Conservation (phyloP, 2,113 vertebrate genomes). For the Xenopus borealis region DNA sequence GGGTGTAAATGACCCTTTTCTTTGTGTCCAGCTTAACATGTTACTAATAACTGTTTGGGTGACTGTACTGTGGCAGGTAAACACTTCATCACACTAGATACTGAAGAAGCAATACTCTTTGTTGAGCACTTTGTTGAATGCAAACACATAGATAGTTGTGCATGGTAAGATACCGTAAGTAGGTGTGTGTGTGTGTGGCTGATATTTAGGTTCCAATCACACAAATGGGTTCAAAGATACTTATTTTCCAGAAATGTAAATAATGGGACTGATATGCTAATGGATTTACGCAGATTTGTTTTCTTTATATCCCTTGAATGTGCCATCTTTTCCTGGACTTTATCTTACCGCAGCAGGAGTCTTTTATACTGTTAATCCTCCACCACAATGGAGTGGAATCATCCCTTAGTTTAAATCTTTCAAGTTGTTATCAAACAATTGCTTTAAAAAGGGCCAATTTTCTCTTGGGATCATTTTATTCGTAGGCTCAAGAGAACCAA, state of each 20-base stretch:
- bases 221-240: not conserved
- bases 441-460: not conserved
- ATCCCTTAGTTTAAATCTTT: conserved; percentile 8
- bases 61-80: too few species aligned
- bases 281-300: conserved; percentile 10
- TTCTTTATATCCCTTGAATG: conserved; percentile 7
- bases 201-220: not conserved
- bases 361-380: conserved; percentile 14
- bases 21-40: too few species aligned
- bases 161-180: too few species aligned
- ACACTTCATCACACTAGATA: too few species aligned
- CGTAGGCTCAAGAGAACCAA: not conserved
- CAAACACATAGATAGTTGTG: too few species aligned
- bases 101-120: too few species aligned
- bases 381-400: conserved; percentile 25
- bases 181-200: not conserved
- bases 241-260: not conserved
- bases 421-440: not conserved
- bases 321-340: not conserved
- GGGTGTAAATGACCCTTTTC: too few species aligned
- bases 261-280: not conserved
- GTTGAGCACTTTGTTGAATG: too few species aligned
- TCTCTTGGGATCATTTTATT: not conserved
- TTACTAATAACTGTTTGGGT: too few species aligned
- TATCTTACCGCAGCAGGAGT: conserved; percentile 25